Evolutionary conservation across 2,888 invertebrate genomes (phyloP).

Genomic region (Lissonota sp.): DNA sequence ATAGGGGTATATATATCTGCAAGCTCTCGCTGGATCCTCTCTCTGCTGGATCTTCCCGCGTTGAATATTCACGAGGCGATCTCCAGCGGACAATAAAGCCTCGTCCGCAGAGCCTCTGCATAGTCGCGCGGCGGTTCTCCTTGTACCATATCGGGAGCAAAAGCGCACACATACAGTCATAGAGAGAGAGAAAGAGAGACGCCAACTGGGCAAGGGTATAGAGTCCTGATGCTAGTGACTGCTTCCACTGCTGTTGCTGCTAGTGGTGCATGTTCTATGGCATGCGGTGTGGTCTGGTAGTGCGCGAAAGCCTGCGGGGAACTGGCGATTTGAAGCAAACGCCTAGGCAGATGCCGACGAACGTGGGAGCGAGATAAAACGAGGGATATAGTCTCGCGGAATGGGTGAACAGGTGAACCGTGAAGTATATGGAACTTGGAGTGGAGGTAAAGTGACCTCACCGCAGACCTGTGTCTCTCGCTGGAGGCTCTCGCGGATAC

Average conservation of each 20-base stretch:
- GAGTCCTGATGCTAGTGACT: constrained; percentile 33
- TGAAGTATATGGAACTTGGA: constrained; percentile 27
- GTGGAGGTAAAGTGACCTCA: constrained; percentile 13
- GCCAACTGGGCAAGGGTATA: neutral
- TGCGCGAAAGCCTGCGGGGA: constrained; percentile 1
- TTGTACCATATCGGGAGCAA: constrained; percentile 26
- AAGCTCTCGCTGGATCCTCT: constrained; percentile 32
- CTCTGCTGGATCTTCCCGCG: constrained; percentile 20
- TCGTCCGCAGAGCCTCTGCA: constrained; percentile 63
- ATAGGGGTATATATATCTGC: constrained; percentile 2
- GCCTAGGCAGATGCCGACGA: constrained; percentile 41
- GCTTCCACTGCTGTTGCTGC: neutral
- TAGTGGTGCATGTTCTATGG: constrained; percentile 4
- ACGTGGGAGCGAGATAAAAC: constrained; percentile 20
- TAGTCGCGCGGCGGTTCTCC: constrained; percentile 33
- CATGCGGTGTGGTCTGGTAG: constrained; percentile 5
- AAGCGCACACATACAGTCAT: constrained; percentile 22
- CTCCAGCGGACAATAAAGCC: constrained; percentile 71
- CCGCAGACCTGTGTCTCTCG: constrained; percentile 14
- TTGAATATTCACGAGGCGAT: constrained; percentile 78
- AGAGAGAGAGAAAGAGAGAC: neutral
- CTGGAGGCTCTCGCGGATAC: neutral
- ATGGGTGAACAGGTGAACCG: constrained; percentile 19
- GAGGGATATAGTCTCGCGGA: constrained; percentile 8
- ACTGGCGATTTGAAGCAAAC: constrained; percentile 50